Base-by-base conservation (phyloP, 2,888 invertebrate genomes). In the Saturnia japonica region DNA sequence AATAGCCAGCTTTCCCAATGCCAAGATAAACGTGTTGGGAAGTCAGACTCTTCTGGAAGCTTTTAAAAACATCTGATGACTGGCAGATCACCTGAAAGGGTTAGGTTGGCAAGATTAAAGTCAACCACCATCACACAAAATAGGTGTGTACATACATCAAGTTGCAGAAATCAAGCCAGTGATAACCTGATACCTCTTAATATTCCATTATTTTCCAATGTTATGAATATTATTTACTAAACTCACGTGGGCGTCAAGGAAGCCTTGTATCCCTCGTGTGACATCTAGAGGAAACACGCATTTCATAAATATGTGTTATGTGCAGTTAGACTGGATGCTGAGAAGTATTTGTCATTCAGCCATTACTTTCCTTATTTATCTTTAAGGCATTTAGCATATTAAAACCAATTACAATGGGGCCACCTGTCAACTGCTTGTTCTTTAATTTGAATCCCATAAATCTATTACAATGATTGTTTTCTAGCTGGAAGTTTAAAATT, bases 221-320 rank as follows among this genome's bases (percentile, higher is more conserved):
- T 60, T 60, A 60, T 28, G 25, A 28, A 14, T 14, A 14, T 60
- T 60, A 60, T 60, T 60, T 60, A 60, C 25, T 28, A 60, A 60
- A 60, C 57, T 60, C 57, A 60, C 57, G 28, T 60, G 28, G 28
- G 28, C 57, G 57, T 60, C 57, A 28, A 12, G 57, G 57, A 28
- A 28, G 57, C 28, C 57, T 72, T 75, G 74, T 72, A 77, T 75
- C 76, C 74, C 76, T n/a, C 78, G 76, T 77, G 75, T 75, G 74
- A 79, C 74, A 78, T 81, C 81, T 81, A 80, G 75, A 75, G 76
- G 78, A 75, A 79, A 80, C 76, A 79, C 75, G 68, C 75, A 71
- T 72, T 75, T 76, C 79, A 80, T 82, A 79, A 79, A 80, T 43
- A 64, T n/a, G 62, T 64, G 28, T 19, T n/a, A 69, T 62, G 28